Evolutionary conservation across 2,888 invertebrate genomes (phyloP).

Genomic region (Cetonia aurata): DNA sequence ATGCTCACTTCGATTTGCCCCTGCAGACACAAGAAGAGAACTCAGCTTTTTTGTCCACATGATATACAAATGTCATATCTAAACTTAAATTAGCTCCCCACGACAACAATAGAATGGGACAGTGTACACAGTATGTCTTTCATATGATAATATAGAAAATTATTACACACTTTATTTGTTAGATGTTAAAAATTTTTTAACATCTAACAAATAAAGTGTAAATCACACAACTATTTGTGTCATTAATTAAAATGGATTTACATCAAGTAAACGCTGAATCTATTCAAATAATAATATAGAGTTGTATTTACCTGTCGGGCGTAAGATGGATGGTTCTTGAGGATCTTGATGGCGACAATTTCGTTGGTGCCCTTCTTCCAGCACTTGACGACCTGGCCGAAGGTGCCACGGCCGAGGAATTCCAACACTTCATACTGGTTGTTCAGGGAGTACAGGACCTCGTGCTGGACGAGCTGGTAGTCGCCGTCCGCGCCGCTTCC

Average conservation of each 20-base stretch:
- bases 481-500: slow-evolving; percentile 95
- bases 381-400: slow-evolving; percentile 99
- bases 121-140: too few relatives aligned
- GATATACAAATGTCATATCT: too few relatives aligned
- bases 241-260: too few relatives aligned
- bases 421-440: slow-evolving; percentile 97
- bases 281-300: too few relatives aligned
- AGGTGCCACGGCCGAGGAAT: slow-evolving; percentile 99
- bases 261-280: too few relatives aligned
- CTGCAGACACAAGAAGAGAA: slow-evolving; percentile 51
- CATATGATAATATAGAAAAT: too few relatives aligned
- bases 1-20: slow-evolving; percentile 99
- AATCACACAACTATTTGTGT: too few relatives aligned
- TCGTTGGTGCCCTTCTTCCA: slow-evolving; percentile 99
- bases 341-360: slow-evolving; percentile 99
- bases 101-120: too few relatives aligned
- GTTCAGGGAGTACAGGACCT: slow-evolving; percentile 96
- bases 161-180: too few relatives aligned
- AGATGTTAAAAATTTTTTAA: too few relatives aligned
- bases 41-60: too few relatives aligned
- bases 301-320: slow-evolving; percentile 85
- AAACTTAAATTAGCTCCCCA: slow-evolving; percentile 1
- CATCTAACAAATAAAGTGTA: too few relatives aligned
- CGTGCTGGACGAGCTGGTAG: slow-evolving; percentile 98
- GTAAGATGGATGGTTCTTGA: slow-evolving; percentile 99